Base-by-base conservation (phyloP, 2,797 vertebrate species). In the Hemibagrus guttatus region DNA sequence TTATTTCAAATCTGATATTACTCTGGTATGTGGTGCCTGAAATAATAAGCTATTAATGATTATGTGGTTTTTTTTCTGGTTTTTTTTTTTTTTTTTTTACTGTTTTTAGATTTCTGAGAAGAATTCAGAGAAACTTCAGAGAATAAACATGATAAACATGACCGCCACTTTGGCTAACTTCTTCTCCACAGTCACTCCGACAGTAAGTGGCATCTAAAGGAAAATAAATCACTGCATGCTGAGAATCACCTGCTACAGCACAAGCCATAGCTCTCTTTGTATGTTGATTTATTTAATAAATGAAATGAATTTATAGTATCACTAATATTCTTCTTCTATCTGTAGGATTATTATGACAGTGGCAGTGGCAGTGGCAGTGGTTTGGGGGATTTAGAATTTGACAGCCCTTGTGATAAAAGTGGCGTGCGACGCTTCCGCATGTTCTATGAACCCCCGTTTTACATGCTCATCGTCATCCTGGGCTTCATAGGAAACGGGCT, bases 401-500 rank as follows among this genome's bases (percentile, higher is more conserved):
- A 87, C 0, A 19, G 75, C 0, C 39, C 88, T 42, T 98, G 97
- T 0, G 86, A 96, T 91, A 96, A 90, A 23, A 28, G 14, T 2
- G 26, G 90, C 0, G 95, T 96, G 76, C 93, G 94, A 46, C 84
- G 64, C 13, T 97, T 98, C 31, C 92, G 95, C 2, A 90, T 78
- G 9, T 84, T 66, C 14, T 96, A 95, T 8, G 94, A 97, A 46
- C 97, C 96, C 0, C 92, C 94, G 0, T 85, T 97, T 14, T 97
- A 96, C 90, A 95, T 95, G 95, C 82, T 95, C 0, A 96, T 96
- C n/a, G 93, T 96, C 8, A 0, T 93, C 0, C 90, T 96, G 86
- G 97, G 97, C 0, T 90, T 91, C 0, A 19, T 91, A 0, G 97
- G 97, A 26, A 98, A 98, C 26, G 56, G 94, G 75, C 91, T 96